phyloP scores from a whole-genome alignment of 2,888 invertebrate genomes.

The Odontothrips loti region DNA sequence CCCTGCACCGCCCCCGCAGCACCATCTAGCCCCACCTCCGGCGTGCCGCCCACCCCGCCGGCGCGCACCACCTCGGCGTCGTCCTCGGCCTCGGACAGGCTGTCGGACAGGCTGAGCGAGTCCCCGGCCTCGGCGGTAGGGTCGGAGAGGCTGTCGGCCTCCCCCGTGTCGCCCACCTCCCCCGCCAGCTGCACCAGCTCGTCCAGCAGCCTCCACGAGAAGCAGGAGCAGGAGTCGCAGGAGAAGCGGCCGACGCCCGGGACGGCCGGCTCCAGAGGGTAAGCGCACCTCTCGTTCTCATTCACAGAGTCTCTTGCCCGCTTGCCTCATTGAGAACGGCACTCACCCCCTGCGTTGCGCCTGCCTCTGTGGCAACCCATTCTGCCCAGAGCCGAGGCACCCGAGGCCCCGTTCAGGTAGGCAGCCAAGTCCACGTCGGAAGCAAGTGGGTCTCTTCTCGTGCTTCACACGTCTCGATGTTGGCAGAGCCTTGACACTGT shows the following conservation, averaged over 20 bases:
- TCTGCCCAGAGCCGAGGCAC: not conserved
- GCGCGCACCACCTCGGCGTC: conserved; percentile 43
- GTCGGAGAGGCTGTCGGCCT: conserved; percentile 25
- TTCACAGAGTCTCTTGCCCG: not conserved
- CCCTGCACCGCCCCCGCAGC: conserved; percentile 44
- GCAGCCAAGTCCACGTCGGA: not conserved
- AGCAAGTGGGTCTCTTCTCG: not conserved
- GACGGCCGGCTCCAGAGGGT: not conserved
- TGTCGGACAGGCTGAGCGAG: not conserved
- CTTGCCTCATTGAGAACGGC: not conserved
- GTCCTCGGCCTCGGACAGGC: not conserved
- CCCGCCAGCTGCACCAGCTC: conserved; percentile 11
- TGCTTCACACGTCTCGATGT: not conserved
- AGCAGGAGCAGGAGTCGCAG: conserved; percentile 34
- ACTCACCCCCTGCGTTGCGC: not conserved
- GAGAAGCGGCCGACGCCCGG: conserved; percentile 30
- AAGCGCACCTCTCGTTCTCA: too few relatives aligned
- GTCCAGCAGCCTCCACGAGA: conserved; percentile 32
- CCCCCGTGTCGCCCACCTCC: conserved; percentile 28
- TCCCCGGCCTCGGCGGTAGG: not conserved
- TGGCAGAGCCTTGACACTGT: conserved; percentile 3
- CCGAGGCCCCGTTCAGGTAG: not conserved
- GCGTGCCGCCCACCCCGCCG: conserved; percentile 41
- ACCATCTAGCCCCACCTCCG: conserved; percentile 35
- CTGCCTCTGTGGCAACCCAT: not conserved